A percentile compares a stretch with the other conserved stretches of the same genome.
These are phyloP conservation scores for Polymixis flavicincta DNA, from an alignment of 2,888 invertebrate species.

Conservation along the genomic window DNA sequence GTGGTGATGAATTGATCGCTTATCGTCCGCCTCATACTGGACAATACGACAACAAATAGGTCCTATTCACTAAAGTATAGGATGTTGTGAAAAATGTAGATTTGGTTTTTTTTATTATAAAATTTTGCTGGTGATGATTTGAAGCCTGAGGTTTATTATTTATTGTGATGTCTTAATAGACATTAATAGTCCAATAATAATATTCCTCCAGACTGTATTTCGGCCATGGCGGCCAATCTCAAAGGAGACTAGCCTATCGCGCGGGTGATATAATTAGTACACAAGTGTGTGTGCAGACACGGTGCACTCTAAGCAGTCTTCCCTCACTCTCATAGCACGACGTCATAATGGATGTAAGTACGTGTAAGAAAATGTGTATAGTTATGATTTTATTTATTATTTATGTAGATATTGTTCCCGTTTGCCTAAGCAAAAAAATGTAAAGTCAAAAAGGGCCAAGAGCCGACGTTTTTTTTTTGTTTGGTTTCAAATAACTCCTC, in stretches of 20 bases:
- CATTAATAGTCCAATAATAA: too few relatives aligned
- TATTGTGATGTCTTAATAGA: background rate
- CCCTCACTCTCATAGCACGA: too few relatives aligned
- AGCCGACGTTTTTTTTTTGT: too few relatives aligned
- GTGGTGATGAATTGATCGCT: conserved; percentile 68
- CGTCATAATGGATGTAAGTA: too few relatives aligned
- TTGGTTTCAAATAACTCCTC: too few relatives aligned
- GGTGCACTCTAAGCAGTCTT: too few relatives aligned
- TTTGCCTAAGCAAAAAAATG: background rate
- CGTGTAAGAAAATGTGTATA: background rate
- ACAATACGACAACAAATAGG: conserved; percentile 63
- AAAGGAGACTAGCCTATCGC: too few relatives aligned
- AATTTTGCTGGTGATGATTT: background rate
- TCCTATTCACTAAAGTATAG: conserved; percentile 57
- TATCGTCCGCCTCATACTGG: conserved; percentile 46
- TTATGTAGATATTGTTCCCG: background rate
- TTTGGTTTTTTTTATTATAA: background rate
- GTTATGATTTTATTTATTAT: background rate
- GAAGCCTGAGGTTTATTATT: background rate
- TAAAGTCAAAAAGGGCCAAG: background rate
- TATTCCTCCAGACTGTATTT: too few relatives aligned
- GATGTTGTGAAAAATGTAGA: conserved; percentile 13
- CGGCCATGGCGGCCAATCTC: too few relatives aligned
- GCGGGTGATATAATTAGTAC: too few relatives aligned
- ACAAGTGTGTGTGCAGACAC: too few relatives aligned